phyloP scores from a whole-genome alignment of 2,888 invertebrate genomes.

The Parnassius orleans region DNA sequence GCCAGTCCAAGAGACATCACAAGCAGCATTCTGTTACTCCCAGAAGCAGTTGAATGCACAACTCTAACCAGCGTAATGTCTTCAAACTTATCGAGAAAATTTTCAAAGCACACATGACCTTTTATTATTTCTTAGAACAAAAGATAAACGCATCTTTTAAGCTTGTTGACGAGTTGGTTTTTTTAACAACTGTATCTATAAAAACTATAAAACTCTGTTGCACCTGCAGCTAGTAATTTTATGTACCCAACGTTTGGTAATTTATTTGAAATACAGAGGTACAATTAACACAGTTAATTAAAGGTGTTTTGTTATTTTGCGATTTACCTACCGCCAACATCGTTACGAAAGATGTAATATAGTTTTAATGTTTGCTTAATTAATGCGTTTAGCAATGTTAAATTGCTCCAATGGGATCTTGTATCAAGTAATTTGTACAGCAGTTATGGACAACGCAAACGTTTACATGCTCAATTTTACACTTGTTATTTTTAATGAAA shows the following conservation, averaged over 20 bases:
- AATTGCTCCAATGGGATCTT: background rate
- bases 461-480: too few species aligned
- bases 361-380: constrained; percentile 5
- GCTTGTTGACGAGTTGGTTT: background rate
- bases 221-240: constrained; percentile 1
- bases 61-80: too few species aligned
- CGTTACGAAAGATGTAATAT: constrained; percentile 10
- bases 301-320: constrained; percentile 20
- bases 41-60: too few species aligned
- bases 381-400: constrained; percentile 1
- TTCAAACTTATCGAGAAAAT: too few species aligned
- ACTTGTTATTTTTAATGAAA: too few species aligned
- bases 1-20: too few species aligned
- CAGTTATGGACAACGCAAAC: too few species aligned
- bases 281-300: constrained; percentile 10
- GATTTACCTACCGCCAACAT: constrained; percentile 6
- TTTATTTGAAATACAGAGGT: constrained; percentile 12
- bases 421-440: too few species aligned
- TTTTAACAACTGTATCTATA: too few species aligned
- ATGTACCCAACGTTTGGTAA: constrained; percentile 3
- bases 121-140: too few species aligned
- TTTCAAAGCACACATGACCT: too few species aligned
- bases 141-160: background rate
- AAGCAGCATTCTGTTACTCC: too few species aligned
- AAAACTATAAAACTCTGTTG: background rate